phyloP scores from a whole-genome alignment of 2,113 vertebrate genomes.

The Barnardius zonarius region DNA sequence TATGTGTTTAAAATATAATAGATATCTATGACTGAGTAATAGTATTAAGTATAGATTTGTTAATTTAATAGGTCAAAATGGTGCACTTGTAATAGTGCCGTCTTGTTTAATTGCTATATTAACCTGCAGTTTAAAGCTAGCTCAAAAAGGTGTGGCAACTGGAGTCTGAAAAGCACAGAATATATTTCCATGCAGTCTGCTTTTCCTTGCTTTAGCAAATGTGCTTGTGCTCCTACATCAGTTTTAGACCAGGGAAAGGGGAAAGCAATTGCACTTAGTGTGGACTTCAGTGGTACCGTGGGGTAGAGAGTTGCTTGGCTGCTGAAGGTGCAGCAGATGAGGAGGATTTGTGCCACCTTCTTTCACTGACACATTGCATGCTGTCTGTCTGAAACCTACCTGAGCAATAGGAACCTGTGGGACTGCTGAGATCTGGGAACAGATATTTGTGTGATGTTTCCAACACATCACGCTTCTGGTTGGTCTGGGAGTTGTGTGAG shows the following conservation, averaged over 20 bases:
- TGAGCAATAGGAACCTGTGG: not conserved
- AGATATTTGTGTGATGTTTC: not conserved
- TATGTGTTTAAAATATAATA: not conserved
- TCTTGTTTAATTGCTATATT: not conserved
- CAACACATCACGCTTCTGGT: not conserved
- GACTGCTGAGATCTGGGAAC: not conserved
- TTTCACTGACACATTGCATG: not conserved
- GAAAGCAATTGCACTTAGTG: not conserved
- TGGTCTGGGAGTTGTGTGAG: not conserved
- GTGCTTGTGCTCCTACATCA: not conserved
- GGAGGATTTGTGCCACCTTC: not conserved
- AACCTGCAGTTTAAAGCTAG: not conserved
- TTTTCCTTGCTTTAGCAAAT: not conserved
- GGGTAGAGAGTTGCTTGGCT: not conserved
- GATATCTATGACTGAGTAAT: not conserved
- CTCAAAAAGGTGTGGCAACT: not conserved
- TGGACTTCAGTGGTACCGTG: fast-evolving
- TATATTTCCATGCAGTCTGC: not conserved
- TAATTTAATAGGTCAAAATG: not conserved
- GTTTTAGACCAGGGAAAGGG: not conserved
- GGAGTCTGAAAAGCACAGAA: not conserved
- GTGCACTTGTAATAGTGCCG: not conserved
- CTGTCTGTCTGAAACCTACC: not conserved
- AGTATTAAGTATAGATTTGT: not conserved
- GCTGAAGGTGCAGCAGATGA: not conserved